Conservation (phyloP, 2,113 vertebrate species). For the Ibidorhyncha struthersii region DNA sequence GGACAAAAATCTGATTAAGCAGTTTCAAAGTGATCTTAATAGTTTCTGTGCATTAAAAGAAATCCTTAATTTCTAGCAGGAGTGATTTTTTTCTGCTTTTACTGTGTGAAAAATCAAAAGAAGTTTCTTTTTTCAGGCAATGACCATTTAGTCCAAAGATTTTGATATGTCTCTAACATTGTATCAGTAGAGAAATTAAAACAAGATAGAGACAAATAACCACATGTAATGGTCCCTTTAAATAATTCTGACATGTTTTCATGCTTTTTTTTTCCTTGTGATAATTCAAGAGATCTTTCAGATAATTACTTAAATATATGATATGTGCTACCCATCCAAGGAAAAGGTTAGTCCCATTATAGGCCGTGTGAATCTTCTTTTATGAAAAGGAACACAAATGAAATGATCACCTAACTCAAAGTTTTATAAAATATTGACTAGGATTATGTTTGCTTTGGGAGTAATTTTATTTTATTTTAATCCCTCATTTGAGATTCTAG, state of each 20-base stretch:
- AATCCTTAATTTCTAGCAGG: neutral
- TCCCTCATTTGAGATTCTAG: conserved; percentile 66
- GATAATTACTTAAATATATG: conserved; percentile 72
- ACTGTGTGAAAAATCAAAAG: neutral
- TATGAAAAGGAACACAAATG: conserved; percentile 68
- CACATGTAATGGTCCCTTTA: neutral
- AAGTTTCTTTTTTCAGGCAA: neutral
- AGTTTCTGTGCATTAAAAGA: neutral
- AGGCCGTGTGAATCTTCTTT: conserved; percentile 70
- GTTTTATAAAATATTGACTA: conserved; percentile 72
- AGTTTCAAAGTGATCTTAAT: neutral
- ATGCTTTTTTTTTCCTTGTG: neutral
- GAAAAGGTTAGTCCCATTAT: conserved; percentile 67
- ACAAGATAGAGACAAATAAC: neutral
- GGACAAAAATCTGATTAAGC: neutral
- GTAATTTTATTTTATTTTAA: conserved; percentile 76
- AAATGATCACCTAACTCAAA: conserved; percentile 65
- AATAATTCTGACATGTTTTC: conserved; percentile 9
- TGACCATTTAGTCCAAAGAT: neutral
- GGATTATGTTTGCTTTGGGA: conserved; percentile 66
- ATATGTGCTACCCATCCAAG: conserved; percentile 35
- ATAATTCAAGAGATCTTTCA: conserved; percentile 56
- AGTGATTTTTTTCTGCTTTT: neutral
- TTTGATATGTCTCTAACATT: neutral
- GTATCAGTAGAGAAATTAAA: neutral